Conservation (phyloP, 2,797 vertebrate species). For the Gephyroberyx darwinii region DNA sequence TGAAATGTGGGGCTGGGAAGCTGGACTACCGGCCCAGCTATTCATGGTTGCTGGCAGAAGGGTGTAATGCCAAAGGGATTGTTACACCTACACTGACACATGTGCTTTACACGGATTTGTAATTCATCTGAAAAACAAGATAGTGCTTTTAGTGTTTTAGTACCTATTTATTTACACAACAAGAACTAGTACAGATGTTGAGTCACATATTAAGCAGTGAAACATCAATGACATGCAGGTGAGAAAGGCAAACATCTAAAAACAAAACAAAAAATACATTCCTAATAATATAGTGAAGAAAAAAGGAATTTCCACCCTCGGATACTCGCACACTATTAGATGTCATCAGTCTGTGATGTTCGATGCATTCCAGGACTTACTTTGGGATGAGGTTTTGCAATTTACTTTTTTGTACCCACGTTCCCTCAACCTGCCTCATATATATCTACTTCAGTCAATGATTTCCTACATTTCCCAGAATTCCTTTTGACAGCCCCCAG, state of each 20-base stretch:
- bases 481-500: too few species aligned
- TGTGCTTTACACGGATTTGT: constrained; percentile 24
- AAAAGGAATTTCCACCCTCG: too few species aligned
- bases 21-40: constrained; percentile 51
- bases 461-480: too few species aligned
- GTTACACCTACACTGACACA: constrained; percentile 3
- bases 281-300: too few species aligned
- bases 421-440: too few species aligned
- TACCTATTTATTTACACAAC: constrained; percentile 10
- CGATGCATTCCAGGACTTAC: too few species aligned
- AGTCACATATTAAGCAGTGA: constrained; percentile 14
- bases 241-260: constrained; percentile 1
- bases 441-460: too few species aligned
- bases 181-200: constrained; percentile 11
- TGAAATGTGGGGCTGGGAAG: constrained; percentile 33
- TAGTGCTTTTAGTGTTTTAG: constrained; percentile 4
- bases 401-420: too few species aligned
- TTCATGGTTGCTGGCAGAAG: constrained; percentile 19
- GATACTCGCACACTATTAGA: too few species aligned
- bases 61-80: constrained; percentile 29
- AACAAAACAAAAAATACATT: background rate
- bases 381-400: too few species aligned
- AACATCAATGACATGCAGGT: constrained; percentile 12
- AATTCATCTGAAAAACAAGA: constrained; percentile 23
- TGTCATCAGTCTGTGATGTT: too few species aligned